Evolutionary conservation across 2,888 invertebrate species (phyloP), one percentile per base, ranked within the genome.

Genomic region (Cryptus viduatorius): DNA sequence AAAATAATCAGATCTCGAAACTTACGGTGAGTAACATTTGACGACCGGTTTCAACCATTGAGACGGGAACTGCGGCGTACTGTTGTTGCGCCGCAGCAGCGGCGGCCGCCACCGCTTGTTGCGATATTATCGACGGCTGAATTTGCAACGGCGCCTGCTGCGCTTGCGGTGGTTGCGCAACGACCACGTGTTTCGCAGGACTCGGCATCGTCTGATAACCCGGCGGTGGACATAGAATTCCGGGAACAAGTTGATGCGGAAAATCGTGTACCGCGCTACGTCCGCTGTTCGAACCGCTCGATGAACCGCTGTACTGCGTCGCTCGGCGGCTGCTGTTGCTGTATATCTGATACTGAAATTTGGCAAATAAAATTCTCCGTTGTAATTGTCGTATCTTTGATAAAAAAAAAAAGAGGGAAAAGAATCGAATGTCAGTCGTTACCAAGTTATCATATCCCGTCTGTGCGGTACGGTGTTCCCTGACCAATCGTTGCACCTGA

Each of bases 231-330:
- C 98, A 98, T 77, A 98, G 95, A 91, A 98, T 97, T 68, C 98
- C 98, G n/a, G 98, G 98, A 50, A 98, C 98, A 93, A 98, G 95
- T 94, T 98, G 97, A 91, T 98, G 97, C 90, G 97, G 97, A 95
- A 98, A 98, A 65, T 97, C 96, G 87, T 96, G 95, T 37, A 95
- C 95, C 79, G 92, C 93, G 65, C 88, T 92, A 85, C 93, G 88
- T 56, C 93, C 93, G 44, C 92, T 91, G 73, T 92, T 93, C 16
- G 93, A 93, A 59, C 93, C 92, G 76, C 87, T 94, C 96, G 98
- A 83, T 96, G 95, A 87, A 96, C 97, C 86, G 95, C 96, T 91
- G 95, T 95, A 93, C 73, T 93, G 89, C 95, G 95, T 86, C 80
- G 92, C 93, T 88, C 93, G 91, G 64, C 94, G 93, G 87, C 95